phyloP scores from a whole-genome alignment of 2,888 invertebrate genomes.

The Taphrorychus bicolor region DNA sequence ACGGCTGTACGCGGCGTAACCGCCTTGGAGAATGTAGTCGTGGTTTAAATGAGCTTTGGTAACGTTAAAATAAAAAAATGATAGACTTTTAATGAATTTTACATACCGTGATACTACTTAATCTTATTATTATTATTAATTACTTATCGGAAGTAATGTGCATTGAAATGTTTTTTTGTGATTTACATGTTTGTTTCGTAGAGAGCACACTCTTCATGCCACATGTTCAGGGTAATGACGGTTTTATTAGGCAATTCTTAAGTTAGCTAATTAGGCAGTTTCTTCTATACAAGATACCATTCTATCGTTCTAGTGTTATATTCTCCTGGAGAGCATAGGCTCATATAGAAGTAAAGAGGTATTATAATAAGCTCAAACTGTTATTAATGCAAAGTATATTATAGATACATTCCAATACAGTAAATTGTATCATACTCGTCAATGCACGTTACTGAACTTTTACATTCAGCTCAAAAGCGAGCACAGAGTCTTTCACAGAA shows the following conservation, averaged over 20 bases:
- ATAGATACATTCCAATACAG: neutral
- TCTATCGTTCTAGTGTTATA: too few relatives aligned
- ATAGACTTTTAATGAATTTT: slow-evolving; percentile 51
- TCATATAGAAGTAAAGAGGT: neutral
- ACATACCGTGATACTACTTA: slow-evolving; percentile 53
- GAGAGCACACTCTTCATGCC: too few relatives aligned
- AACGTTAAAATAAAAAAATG: slow-evolving; percentile 18
- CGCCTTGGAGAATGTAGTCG: slow-evolving; percentile 46
- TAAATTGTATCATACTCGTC: neutral
- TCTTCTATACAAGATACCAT: too few relatives aligned
- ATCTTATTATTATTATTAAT: slow-evolving; percentile 11
- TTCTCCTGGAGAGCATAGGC: neutral
- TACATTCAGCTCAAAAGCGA: slow-evolving; percentile 52
- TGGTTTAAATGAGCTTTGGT: slow-evolving; percentile 54
- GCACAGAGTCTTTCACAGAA: slow-evolving; percentile 55
- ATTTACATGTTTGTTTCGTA: neutral
- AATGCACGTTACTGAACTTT: slow-evolving; percentile 33
- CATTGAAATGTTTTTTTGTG: slow-evolving; percentile 12
- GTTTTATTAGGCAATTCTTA: too few relatives aligned
- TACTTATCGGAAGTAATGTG: slow-evolving; percentile 24
- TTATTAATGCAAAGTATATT: neutral
- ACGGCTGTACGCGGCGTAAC: slow-evolving; percentile 38
- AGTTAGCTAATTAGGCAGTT: too few relatives aligned
- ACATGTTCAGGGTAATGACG: too few relatives aligned
- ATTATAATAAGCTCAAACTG: neutral